phyloP scores from a whole-genome alignment of 2,113 vertebrate genomes.

The Orcinus orca region DNA sequence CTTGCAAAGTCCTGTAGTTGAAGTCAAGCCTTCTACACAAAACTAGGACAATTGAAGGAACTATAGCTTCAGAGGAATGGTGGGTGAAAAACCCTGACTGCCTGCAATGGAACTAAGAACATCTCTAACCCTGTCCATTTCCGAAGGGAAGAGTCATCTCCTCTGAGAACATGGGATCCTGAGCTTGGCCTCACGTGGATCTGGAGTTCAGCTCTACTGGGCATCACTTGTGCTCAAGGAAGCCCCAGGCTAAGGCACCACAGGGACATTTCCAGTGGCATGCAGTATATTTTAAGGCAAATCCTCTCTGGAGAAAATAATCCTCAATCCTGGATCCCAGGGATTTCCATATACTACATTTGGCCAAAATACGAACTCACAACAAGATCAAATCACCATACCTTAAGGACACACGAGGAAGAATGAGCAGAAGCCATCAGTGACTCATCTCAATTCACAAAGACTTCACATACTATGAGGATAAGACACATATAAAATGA shows the following conservation, averaged over 20 bases:
- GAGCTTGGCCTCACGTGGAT: neutral
- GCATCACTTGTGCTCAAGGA: rapidly evolving
- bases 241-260: too few relatives aligned
- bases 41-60: neutral
- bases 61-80: neutral
- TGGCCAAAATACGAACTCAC: neutral
- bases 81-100: neutral
- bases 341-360: neutral
- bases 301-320: neutral
- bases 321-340: neutral
- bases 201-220: neutral
- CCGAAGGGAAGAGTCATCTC: neutral
- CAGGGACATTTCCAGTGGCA: neutral
- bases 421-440: neutral
- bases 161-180: neutral
- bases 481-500: neutral
- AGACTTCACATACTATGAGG: neutral
- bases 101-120: neutral
- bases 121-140: neutral
- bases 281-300: neutral
- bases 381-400: neutral
- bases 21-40: neutral
- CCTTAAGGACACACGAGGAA: neutral
- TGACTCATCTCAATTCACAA: neutral
- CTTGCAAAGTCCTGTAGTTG: neutral